A percentile compares a stretch with the other conserved stretches of the same genome.
Evolutionary conservation across 2,797 vertebrate species (phyloP).

Genomic region (Ficedula albicollis): DNA sequence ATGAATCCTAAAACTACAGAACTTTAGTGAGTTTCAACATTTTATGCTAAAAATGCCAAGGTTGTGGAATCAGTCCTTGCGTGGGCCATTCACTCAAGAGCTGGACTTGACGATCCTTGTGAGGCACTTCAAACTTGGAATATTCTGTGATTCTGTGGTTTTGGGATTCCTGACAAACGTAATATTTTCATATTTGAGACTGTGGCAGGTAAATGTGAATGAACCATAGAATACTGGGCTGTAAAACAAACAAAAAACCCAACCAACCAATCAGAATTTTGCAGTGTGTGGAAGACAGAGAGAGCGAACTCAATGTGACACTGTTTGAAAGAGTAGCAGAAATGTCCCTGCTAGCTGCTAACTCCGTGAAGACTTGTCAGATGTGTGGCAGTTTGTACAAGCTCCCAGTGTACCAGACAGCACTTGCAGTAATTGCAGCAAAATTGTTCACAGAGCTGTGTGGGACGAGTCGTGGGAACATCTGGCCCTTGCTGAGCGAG

Average conservation of each 20-base stretch:
- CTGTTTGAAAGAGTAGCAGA: not conserved
- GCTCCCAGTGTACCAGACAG: not conserved
- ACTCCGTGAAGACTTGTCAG: not conserved
- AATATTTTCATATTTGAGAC: not conserved
- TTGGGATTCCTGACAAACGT: not conserved
- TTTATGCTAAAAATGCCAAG: not conserved
- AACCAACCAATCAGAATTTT: not conserved
- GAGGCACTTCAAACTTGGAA: not conserved
- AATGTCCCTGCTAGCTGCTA: not conserved
- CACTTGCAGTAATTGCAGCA: not conserved
- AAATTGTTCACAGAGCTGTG: not conserved
- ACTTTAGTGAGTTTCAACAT: not conserved
- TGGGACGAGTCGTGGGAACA: not conserved
- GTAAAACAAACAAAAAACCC: not conserved
- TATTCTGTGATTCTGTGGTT: not conserved
- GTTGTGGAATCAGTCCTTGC: not conserved
- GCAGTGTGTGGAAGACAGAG: not conserved
- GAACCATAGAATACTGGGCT: not conserved
- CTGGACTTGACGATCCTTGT: not conserved
- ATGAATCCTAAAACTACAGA: not conserved
- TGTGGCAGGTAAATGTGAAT: not conserved
- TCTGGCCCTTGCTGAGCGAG: not conserved
- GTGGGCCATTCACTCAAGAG: not conserved
- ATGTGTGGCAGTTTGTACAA: not conserved
- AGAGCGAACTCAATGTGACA: not conserved